A percentile compares a stretch with the other conserved stretches of the same genome.
Evolutionary conservation across 2,888 invertebrate genomes (phyloP).

Genomic region (Nineta flava): DNA sequence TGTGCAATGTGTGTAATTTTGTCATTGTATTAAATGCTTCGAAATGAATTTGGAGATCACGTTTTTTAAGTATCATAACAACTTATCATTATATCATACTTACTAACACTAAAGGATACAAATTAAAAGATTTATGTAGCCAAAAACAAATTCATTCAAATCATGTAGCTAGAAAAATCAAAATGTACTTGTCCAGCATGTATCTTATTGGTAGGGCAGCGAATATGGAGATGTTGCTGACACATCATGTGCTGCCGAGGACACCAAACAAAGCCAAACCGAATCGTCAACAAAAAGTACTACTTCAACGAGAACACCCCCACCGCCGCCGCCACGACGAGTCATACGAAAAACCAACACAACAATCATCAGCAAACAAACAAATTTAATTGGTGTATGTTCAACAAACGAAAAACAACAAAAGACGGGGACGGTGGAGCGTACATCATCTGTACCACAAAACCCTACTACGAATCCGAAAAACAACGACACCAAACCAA

Average conservation of each 20-base stretch:
- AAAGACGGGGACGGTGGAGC: constrained; percentile 25
- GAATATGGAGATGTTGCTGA: constrained; percentile 33
- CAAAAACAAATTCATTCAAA: no score
- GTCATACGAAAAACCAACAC: constrained; percentile 10
- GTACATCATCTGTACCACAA: constrained; percentile 8
- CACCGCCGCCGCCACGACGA: constrained; percentile 12
- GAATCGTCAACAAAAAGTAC: constrained; percentile 15
- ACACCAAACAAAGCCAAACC: constrained; percentile 11
- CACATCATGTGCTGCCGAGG: constrained; percentile 30
- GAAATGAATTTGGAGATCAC: no score
- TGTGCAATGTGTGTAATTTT: no score
- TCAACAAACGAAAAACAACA: constrained; percentile 20
- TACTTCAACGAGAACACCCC: constrained; percentile 6
- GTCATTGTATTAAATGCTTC: no score
- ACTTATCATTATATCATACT: no score
- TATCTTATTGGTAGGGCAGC: constrained; percentile 32
- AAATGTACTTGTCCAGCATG: constrained; percentile 11
- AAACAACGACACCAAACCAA: constrained; percentile 6
- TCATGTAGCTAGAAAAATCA: constrained; percentile 3
- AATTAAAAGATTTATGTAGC: no score
- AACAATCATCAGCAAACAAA: constrained; percentile 12
- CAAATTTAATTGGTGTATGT: constrained; percentile 17
- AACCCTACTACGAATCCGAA: constrained; percentile 10
- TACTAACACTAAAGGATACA: no score
- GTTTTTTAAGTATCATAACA: no score